A percentile compares a stretch with the other conserved stretches of the same genome.
These are phyloP conservation scores for Epinotia brunnichana DNA, from an alignment of 2,888 invertebrate genomes.

Conservation along the genomic window DNA sequence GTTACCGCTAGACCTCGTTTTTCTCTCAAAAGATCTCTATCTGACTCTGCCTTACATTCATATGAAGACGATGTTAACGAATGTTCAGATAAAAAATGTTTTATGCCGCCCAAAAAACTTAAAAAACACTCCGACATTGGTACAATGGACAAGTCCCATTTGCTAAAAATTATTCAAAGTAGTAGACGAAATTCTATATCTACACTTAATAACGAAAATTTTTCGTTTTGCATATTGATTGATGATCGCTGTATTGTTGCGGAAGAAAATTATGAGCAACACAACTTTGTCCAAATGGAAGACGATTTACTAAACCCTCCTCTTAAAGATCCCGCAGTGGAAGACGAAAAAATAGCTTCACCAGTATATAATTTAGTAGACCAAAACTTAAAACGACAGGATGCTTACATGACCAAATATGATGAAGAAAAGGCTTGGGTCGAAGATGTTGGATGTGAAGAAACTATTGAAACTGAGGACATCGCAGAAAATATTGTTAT, in stretches of 20 bases:
- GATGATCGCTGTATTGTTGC: slow-evolving; percentile 72
- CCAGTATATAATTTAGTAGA: slow-evolving; percentile 3
- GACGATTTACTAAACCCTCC: slow-evolving; percentile 48
- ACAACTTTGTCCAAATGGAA: slow-evolving; percentile 63
- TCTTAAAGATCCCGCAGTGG: slow-evolving; percentile 44
- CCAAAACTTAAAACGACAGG: slow-evolving; percentile 41
- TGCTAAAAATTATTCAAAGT: slow-evolving; percentile 62
- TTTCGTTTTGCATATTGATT: slow-evolving; percentile 76
- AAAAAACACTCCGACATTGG: slow-evolving; percentile 57
- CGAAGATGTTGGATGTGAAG: slow-evolving; percentile 75
- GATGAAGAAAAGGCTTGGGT: slow-evolving; percentile 71
- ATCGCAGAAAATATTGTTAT: slow-evolving; percentile 70
- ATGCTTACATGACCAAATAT: slow-evolving; percentile 53
- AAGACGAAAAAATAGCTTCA: slow-evolving; percentile 13
- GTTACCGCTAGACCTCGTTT: slow-evolving; percentile 45
- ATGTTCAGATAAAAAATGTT: slow-evolving; percentile 49
- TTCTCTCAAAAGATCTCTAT: slow-evolving; percentile 70
- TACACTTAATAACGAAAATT: slow-evolving; percentile 68
- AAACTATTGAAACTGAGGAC: slow-evolving; percentile 77
- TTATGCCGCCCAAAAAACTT: slow-evolving; percentile 60
- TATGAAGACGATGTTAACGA: slow-evolving; percentile 50
- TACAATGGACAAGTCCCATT: slow-evolving; percentile 54
- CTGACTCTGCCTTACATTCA: slow-evolving; percentile 69
- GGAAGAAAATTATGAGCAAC: slow-evolving; percentile 64
- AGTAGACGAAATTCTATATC: slow-evolving; percentile 76